Conservation (phyloP, 2,113 vertebrate species). For the Bambusicola thoracicus region DNA sequence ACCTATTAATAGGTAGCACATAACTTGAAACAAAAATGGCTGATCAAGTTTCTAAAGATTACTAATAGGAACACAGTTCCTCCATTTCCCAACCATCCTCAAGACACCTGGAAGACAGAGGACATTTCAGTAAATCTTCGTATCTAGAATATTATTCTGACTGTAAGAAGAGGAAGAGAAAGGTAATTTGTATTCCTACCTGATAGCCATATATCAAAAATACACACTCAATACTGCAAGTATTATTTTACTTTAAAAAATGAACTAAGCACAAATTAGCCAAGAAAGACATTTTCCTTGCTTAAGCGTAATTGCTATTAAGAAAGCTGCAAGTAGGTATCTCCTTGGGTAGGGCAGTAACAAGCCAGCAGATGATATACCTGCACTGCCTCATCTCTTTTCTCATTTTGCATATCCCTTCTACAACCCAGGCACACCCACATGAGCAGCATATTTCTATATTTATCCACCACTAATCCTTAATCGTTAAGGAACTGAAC, state of each 20-base stretch:
- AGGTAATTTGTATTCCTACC: neutral
- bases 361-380: neutral
- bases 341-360: neutral
- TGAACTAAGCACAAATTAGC: neutral
- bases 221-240: neutral
- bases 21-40: neutral
- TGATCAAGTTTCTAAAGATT: neutral
- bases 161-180: neutral
- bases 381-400: neutral
- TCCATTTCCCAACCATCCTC: neutral
- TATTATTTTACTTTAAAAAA: neutral
- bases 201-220: neutral
- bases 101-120: neutral
- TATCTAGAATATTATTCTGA: neutral
- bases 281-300: neutral
- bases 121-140: neutral
- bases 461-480: conserved; percentile 18
- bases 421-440: neutral
- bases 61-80: neutral
- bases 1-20: neutral
- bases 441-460: neutral
- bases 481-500: conserved; percentile 8
- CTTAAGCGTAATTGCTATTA: neutral
- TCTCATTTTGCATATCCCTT: neutral
- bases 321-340: neutral